phyloP scores from a whole-genome alignment of 2,797 vertebrate genomes.

The Lagodon rhomboides region DNA sequence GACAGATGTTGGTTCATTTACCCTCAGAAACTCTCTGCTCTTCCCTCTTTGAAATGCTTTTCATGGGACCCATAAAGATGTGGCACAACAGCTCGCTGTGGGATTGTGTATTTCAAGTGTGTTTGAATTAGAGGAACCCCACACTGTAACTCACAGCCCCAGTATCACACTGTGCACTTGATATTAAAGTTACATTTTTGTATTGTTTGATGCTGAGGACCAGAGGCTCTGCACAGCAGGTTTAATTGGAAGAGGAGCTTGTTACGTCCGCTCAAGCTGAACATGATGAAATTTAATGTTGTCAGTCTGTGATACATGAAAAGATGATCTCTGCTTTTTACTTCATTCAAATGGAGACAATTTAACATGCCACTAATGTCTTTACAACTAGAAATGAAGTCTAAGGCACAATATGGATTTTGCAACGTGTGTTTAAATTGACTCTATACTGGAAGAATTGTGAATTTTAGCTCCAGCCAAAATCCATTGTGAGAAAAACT shows the following conservation, averaged over 20 bases:
- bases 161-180: conserved; percentile 7
- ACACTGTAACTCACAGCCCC: conserved; percentile 1
- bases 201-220: conserved; percentile 1
- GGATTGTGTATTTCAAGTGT: neutral
- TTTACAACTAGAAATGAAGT: neutral
- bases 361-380: neutral
- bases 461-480: neutral
- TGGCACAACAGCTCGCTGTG: neutral
- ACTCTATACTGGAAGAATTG: conserved; percentile 3
- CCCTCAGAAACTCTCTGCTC: neutral
- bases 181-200: conserved; percentile 12
- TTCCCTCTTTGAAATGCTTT: neutral
- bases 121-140: neutral
- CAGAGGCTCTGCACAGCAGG: neutral
- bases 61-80: conserved; percentile 12
- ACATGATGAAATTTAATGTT: conserved; percentile 38
- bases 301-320: neutral
- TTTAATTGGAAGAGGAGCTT: conserved; percentile 44
- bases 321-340: neutral
- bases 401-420: neutral
- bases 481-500: conserved; percentile 20
- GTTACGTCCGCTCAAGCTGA: conserved; percentile 28
- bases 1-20: neutral
- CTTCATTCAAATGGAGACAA: neutral
- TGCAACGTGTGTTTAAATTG: neutral